Percentiles rank a stretch among this genome's conserved stretches.
These are phyloP conservation scores for Etheostoma spectabile DNA, from an alignment of 2,113 vertebrate species.

Conservation along the genomic window DNA sequence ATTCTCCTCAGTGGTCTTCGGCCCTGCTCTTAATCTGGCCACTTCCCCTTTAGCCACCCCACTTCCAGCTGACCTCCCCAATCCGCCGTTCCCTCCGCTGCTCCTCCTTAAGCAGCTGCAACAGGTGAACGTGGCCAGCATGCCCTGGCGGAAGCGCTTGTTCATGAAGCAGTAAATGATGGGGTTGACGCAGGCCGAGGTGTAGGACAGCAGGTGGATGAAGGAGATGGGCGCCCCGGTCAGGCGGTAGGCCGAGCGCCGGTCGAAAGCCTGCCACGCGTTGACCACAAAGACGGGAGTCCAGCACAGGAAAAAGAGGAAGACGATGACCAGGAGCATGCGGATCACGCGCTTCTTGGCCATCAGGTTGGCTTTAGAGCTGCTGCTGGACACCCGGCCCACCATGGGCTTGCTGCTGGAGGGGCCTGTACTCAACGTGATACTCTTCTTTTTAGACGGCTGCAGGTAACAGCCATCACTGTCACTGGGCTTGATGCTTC, in stretches of 20 bases:
- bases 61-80: constrained; percentile 22
- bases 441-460: constrained; percentile 76
- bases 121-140: constrained; percentile 91
- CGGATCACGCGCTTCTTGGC: constrained; percentile 98
- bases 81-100: not conserved
- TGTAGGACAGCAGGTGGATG: constrained; percentile 97
- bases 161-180: constrained; percentile 99
- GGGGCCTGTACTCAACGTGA: not conserved
- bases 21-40: not conserved
- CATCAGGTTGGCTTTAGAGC: constrained; percentile 90
- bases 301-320: constrained; percentile 97
- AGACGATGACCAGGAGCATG: constrained; percentile 96
- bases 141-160: constrained; percentile 92
- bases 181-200: constrained; percentile 95
- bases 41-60: constrained; percentile 15
- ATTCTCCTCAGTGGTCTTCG: constrained; percentile 80
- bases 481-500: constrained; percentile 84
- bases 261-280: constrained; percentile 94
- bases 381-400: constrained; percentile 86
- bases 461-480: constrained; percentile 93
- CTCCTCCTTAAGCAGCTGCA: constrained; percentile 66
- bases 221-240: constrained; percentile 97
- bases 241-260: constrained; percentile 86
- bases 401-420: constrained; percentile 53
- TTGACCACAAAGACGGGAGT: constrained; percentile 96